Conservation (phyloP, 2,113 vertebrate genomes). For the Phrynosoma platyrhinos region DNA sequence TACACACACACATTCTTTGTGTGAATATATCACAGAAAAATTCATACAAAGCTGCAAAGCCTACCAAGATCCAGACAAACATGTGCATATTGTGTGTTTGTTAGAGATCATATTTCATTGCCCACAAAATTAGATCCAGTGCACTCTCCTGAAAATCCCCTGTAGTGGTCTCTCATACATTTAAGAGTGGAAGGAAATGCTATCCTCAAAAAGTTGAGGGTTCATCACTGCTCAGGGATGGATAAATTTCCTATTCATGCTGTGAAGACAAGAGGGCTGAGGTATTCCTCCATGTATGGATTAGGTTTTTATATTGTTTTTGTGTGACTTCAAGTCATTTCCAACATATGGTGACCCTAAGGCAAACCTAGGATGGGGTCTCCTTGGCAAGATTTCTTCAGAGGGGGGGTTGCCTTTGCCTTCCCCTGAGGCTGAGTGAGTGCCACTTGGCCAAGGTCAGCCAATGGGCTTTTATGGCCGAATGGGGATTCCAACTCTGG, state of each 20-base stretch:
- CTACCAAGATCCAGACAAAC: neutral
- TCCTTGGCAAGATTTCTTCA: too few species aligned
- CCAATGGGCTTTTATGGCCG: too few species aligned
- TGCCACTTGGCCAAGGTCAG: too few species aligned
- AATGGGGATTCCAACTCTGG: too few species aligned
- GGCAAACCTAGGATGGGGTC: too few species aligned
- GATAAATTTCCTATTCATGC: neutral
- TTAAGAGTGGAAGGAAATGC: neutral
- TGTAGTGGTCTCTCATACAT: too few species aligned
- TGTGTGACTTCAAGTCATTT: too few species aligned
- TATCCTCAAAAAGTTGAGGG: neutral
- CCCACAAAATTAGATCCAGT: neutral
- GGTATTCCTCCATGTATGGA: neutral
- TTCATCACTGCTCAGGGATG: neutral
- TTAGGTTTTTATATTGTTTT: neutral
- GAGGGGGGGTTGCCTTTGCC: too few species aligned
- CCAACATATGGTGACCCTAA: too few species aligned
- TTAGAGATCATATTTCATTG: neutral
- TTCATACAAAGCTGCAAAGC: neutral
- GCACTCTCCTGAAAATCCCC: neutral
- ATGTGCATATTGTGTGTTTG: neutral
- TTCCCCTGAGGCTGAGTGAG: too few species aligned
- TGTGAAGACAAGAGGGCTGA: neutral
- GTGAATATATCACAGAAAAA: neutral
- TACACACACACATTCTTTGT: neutral